phyloP scores from a whole-genome alignment of 1,140 invertebrate genomes.

The Polyergus mexicanus region DNA sequence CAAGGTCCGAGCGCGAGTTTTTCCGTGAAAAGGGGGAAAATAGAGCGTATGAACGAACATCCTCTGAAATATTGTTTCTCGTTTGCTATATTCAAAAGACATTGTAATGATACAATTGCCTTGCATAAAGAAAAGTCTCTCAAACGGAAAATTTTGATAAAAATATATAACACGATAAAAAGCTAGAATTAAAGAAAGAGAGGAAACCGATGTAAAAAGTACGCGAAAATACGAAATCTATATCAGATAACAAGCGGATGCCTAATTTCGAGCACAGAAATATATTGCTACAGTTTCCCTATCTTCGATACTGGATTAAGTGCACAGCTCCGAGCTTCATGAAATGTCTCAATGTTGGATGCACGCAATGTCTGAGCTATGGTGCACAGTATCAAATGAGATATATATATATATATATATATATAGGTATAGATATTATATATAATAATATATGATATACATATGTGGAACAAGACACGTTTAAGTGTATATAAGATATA shows the following conservation, averaged over 20 bases:
- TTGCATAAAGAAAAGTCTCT: slow-evolving; percentile 84
- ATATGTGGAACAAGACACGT: slow-evolving; percentile 79
- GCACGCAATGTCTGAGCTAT: slow-evolving; percentile 71
- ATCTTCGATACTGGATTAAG: slow-evolving; percentile 49
- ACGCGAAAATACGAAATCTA: neutral
- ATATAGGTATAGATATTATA: neutral
- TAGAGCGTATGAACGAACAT: slow-evolving; percentile 10
- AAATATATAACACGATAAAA: neutral
- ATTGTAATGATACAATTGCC: slow-evolving; percentile 73
- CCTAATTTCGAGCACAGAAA: slow-evolving; percentile 85
- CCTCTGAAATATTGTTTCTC: slow-evolving; percentile 42
- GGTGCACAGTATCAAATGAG: slow-evolving; percentile 71
- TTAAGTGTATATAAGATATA: slow-evolving; percentile 73
- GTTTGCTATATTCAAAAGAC: slow-evolving; percentile 42
- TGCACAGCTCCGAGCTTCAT: slow-evolving; percentile 67
- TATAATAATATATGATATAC: slow-evolving; percentile 62
- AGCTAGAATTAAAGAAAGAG: neutral
- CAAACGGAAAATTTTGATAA: neutral
- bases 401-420: slow-evolving; percentile 46
- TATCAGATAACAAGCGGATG: slow-evolving; percentile 63
- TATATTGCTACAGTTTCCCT: slow-evolving; percentile 69
- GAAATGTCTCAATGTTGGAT: slow-evolving; percentile 63
- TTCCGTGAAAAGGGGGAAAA: slow-evolving; percentile 18
- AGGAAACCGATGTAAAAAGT: neutral
- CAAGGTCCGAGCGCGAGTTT: slow-evolving; percentile 24